A percentile compares a stretch with the other conserved stretches of the same genome.
Evolutionary conservation across 2,888 invertebrate genomes (phyloP).

Genomic region (Ormyrus thymus): DNA sequence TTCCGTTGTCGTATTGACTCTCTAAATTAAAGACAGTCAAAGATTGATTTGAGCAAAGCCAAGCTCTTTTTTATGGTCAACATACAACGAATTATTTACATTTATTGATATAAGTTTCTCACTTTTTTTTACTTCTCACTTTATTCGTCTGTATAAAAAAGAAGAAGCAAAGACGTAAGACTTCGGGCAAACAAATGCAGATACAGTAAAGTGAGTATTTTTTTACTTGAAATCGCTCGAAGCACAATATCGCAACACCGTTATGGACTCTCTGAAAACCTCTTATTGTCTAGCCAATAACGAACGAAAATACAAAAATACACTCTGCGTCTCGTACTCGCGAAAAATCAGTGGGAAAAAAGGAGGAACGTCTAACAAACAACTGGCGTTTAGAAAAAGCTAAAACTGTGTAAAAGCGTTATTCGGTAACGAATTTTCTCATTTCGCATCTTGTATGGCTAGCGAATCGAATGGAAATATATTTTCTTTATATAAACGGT

Average conservation of each 20-base stretch:
- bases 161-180: conserved; percentile 39
- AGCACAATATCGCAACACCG: conserved; percentile 19
- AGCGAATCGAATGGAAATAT: conserved; percentile 16
- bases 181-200: conserved; percentile 40
- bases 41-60: conserved; percentile 1
- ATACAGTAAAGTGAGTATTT: not conserved
- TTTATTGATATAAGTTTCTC: conserved; percentile 52
- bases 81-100: conserved; percentile 51
- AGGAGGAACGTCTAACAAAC: not conserved
- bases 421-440: not conserved
- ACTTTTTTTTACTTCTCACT: conserved; percentile 43
- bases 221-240: conserved; percentile 2
- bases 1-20: too few relatives aligned
- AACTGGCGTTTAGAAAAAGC: conserved; percentile 27
- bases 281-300: conserved; percentile 50
- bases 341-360: not conserved
- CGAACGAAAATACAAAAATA: conserved; percentile 45
- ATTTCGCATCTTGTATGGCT: not conserved
- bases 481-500: conserved; percentile 15
- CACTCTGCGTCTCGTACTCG: conserved; percentile 3
- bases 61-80: conserved; percentile 39
- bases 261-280: not conserved
- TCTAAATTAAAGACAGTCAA: not conserved
- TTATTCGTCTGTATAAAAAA: conserved; percentile 51
- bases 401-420: conserved; percentile 25